phyloP scores from a whole-genome alignment of 2,797 vertebrate genomes.

The Babyrousa celebensis region DNA sequence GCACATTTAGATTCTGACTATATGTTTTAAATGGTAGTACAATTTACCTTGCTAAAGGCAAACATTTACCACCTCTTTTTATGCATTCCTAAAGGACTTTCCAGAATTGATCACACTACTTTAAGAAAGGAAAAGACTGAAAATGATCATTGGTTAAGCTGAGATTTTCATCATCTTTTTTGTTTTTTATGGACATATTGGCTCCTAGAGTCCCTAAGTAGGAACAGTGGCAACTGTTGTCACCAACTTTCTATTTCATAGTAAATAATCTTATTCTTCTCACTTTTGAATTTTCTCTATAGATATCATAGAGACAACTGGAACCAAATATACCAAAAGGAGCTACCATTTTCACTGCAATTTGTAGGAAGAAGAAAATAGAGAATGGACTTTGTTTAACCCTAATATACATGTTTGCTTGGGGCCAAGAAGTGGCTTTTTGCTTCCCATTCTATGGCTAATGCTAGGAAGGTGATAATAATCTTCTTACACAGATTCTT shows the following conservation, averaged over 20 bases:
- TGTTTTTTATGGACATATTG: not conserved
- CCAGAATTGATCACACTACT: conserved; percentile 23
- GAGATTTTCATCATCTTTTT: not conserved
- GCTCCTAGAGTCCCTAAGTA: not conserved
- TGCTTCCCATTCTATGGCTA: conserved; percentile 24
- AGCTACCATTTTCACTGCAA: conserved; percentile 29
- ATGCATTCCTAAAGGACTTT: conserved; percentile 24
- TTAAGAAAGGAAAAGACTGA: conserved; percentile 54
- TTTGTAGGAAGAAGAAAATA: conserved; percentile 18
- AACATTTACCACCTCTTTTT: conserved; percentile 36
- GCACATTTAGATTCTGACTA: not conserved
- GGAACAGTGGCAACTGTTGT: conserved; percentile 14
- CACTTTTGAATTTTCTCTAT: conserved; percentile 40
- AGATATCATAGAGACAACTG: not conserved
- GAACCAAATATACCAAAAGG: not conserved
- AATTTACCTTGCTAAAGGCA: conserved; percentile 54
- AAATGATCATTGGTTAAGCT: conserved; percentile 15
- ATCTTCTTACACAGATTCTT: conserved; percentile 42
- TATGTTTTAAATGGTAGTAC: conserved; percentile 42
- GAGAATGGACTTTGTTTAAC: conserved; percentile 43
- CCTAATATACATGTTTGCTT: not conserved
- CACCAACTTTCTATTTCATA: not conserved
- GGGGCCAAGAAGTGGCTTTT: not conserved
- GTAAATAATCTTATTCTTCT: conserved; percentile 17
- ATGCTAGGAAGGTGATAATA: conserved; percentile 13